Evolutionary conservation across 2,888 invertebrate genomes (phyloP).

Genomic region (Oligia strigilis): DNA sequence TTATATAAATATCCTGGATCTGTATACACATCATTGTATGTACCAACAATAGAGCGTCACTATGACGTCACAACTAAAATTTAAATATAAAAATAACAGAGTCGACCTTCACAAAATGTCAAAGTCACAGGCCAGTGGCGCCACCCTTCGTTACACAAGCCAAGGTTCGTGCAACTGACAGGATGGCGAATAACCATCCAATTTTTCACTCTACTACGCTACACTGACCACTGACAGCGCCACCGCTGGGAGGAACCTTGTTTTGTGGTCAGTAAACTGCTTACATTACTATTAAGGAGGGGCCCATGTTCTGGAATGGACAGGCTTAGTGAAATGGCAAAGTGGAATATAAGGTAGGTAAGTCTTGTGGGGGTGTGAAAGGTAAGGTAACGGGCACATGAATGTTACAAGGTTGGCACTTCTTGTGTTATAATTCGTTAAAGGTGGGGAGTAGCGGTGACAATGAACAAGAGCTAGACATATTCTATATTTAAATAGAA

Average conservation of each 20-base stretch:
- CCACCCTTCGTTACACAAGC: constrained; percentile 12
- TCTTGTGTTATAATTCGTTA: not conserved
- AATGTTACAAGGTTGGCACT: not conserved
- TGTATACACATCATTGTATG: not conserved
- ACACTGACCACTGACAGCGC: constrained; percentile 27
- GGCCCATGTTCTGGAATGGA: not conserved
- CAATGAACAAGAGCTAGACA: not conserved
- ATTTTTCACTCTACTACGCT: constrained; percentile 43
- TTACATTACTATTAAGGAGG: not conserved
- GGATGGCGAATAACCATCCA: constrained; percentile 24
- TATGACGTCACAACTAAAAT: not conserved
- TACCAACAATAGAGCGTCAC: no score
- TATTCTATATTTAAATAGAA: not conserved
- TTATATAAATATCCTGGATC: not conserved
- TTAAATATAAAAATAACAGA: not conserved
- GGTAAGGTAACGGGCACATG: not conserved
- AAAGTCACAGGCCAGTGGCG: not conserved
- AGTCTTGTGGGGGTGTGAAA: no score
- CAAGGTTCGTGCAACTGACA: constrained; percentile 43
- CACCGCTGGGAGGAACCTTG: not conserved
- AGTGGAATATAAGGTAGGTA: not conserved
- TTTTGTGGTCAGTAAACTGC: constrained; percentile 13
- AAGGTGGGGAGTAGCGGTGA: not conserved
- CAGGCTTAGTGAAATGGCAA: not conserved
- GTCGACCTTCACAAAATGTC: constrained; percentile 25